Base-by-base conservation (phyloP, 2,888 invertebrate species). In the Taenaris catops region DNA sequence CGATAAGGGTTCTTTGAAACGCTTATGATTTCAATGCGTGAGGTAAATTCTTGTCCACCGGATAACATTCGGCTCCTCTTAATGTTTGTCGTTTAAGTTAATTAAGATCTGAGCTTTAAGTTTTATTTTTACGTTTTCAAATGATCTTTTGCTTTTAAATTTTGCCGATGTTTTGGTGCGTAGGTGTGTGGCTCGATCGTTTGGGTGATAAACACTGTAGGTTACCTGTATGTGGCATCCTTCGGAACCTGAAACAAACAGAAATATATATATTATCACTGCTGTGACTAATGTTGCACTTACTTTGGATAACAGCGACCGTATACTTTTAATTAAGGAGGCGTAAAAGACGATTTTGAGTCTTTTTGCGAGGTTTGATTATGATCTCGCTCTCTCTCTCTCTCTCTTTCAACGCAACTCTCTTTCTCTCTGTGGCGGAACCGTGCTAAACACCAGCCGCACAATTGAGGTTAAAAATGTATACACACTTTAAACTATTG, bases 1-100 rank as follows among this genome's bases (percentile, higher is more conserved):
- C 54, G 28, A 35, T 46, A 48, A 51, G 62, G 55, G 54, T 81
- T 81, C 80, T 74, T 78, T 73, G 80, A 80, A 83, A 80, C 81
- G 81, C 74, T 81, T 80, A 79, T 83, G 83, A 81, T 79, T 80
- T 79, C 78, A 67, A 74, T 69, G 80, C 74, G 81, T 74, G 78
- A 79, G 76, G 76, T 75, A 69, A 71, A 72, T 70, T 70, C 68
- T 49, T 62, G 34, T 28, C 32, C 36, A 24, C 57, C 63, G 60
- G 55, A 42, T 41, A 42, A 41, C 32, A 39, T 47, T 53, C 44
- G 51, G 54, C 51, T 50, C 48, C 54, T 53, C 60, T 48, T 64
- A 61, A 71, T 64, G 67, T 55, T 42, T 42, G 49, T 54, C 53
- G 63, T 65, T 68, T 56, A 56, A 48, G 64, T 76, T 79, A 79